phyloP scores from a whole-genome alignment of 1,140 invertebrate genomes.

The Schlechtendalia chinensis region DNA sequence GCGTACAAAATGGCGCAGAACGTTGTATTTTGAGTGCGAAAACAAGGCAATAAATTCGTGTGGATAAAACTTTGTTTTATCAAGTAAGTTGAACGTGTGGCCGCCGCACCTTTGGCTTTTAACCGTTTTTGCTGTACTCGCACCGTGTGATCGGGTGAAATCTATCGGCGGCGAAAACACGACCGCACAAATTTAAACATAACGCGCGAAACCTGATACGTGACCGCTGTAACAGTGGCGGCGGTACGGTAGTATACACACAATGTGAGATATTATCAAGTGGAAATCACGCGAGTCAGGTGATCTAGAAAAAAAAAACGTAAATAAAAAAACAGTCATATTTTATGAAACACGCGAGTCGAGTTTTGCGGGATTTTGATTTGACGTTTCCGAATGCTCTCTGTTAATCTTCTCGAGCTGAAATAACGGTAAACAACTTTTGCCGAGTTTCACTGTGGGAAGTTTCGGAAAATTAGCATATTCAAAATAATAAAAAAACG shows the following conservation, averaged over 20 bases:
- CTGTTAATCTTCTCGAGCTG: slow-evolving; percentile 9
- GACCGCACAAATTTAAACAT: background rate
- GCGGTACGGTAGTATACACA: background rate
- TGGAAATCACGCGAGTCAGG: background rate
- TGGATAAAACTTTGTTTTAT: slow-evolving; percentile 19
- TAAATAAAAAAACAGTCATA: no score
- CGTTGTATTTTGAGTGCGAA: background rate
- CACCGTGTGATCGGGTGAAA: background rate
- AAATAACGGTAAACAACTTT: slow-evolving; percentile 21
- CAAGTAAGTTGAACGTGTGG: background rate
- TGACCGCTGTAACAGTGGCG: background rate
- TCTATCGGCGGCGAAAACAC: background rate
- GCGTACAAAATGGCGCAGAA: background rate
- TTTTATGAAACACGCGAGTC: no score
- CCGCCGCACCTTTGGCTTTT: slow-evolving; percentile 14
- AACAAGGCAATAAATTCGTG: background rate
- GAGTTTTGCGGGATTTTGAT: background rate
- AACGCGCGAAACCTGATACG: background rate
- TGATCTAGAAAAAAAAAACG: background rate
- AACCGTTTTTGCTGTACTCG: background rate
- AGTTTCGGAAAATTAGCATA: slow-evolving; percentile 10
- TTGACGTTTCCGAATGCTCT: background rate
- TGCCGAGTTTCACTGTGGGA: background rate
- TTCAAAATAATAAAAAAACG: background rate
- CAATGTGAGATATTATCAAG: background rate